A percentile compares a stretch with the other conserved stretches of the same genome.
Evolutionary conservation across 2,113 vertebrate genomes (phyloP).

Genomic region (Acrocephalus kingi): DNA sequence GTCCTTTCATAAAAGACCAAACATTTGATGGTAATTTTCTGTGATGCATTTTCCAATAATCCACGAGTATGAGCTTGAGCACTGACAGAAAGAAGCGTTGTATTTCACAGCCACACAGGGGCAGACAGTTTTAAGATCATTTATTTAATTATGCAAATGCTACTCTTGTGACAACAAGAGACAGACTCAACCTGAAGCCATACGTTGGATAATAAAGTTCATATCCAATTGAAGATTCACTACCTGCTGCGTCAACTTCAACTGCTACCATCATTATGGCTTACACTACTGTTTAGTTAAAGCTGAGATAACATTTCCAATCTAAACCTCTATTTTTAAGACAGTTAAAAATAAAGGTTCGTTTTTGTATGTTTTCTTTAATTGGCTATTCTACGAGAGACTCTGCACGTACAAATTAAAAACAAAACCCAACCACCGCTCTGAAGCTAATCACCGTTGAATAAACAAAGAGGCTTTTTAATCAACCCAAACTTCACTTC

Average conservation of each 20-base stretch:
- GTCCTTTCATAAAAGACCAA: constrained; percentile 31
- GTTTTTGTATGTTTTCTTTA: constrained; percentile 20
- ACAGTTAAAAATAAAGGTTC: constrained; percentile 3
- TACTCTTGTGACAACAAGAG: constrained; percentile 69
- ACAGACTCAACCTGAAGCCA: constrained; percentile 55
- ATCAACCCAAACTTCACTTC: constrained; percentile 48
- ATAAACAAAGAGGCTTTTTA: constrained; percentile 55
- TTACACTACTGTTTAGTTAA: constrained; percentile 18
- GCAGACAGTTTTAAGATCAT: constrained; percentile 68
- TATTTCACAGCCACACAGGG: constrained; percentile 67
- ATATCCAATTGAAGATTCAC: constrained; percentile 55
- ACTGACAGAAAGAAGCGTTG: constrained; percentile 58
- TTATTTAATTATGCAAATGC: constrained; percentile 76
- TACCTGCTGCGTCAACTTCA: constrained; percentile 37
- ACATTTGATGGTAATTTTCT: constrained; percentile 54
- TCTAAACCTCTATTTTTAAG: constrained; percentile 36
- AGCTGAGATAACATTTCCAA: constrained; percentile 27
- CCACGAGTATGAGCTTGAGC: constrained; percentile 37
- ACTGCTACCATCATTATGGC: constrained; percentile 25
- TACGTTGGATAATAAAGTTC: constrained; percentile 61
- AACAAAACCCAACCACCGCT: constrained; percentile 13
- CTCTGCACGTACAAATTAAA: neutral
- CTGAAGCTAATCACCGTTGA: constrained; percentile 8
- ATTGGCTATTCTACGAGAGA: constrained; percentile 1
- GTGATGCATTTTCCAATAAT: constrained; percentile 44